Evolutionary conservation across 2,797 vertebrate genomes (phyloP), one percentile per base, ranked within the genome.

Genomic region (Rhadinocentrus ornatus): DNA sequence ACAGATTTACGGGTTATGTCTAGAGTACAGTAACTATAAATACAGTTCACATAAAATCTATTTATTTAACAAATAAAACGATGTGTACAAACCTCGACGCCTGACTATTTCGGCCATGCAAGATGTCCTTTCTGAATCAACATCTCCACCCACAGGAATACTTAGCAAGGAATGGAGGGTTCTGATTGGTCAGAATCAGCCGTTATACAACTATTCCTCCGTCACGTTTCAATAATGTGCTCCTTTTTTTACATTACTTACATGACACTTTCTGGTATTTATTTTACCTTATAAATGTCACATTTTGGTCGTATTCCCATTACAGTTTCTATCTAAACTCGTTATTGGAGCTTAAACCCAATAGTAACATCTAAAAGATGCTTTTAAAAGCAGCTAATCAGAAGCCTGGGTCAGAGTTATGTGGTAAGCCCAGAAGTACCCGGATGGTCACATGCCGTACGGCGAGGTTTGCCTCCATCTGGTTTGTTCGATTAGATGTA

Each of bases 401-500:
- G 27, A 58, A 1, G 20, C 0, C 55, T 31, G 0, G 3, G 4
- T 1, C 22, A 8, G 8, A 4, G 54, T 82, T 84, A 89, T 34
- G 70, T 67, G 22, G 1, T 24, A 11, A 1, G 18, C 1, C 1
- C 39, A 13, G 20, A 68, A 89, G 69, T 77, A 86, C 93, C 93
- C 93, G 93, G 93, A 93, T 95, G 50, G 55, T 61, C 93, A 94
- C 93, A 82, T 89, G 91, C 16, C 0, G 10, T 0, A 39, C 75
- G 81, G 80, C 83, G 75, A 69, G 78, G 69, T 1, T 4, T 3
- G 27, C 2, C 27, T 64, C 2, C 2, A 6, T 6, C 0, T 2
- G 70, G 60, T 76, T 71, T 20, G 77, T 54, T 86, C 8, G 62
- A 65, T 81, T 80, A 58, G 12, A 0, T 0, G 0, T 0, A 35